Percentiles rank a stretch among this genome's conserved stretches.
phyloP scores from a whole-genome alignment of 2,888 invertebrate genomes.

The Ecdyonurus torrentis region DNA sequence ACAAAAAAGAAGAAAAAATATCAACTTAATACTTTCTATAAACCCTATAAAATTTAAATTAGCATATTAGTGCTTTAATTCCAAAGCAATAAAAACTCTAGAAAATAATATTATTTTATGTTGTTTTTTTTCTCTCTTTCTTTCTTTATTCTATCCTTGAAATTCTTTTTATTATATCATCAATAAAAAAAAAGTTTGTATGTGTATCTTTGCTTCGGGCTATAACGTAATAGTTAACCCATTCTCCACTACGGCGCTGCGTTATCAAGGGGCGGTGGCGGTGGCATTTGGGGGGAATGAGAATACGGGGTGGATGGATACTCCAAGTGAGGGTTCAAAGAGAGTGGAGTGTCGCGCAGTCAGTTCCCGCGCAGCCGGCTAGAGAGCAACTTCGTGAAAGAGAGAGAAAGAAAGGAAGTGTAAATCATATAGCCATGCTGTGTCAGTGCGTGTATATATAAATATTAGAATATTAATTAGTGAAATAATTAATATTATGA shows the following conservation, averaged over 20 bases:
- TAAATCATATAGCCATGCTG: too few relatives aligned
- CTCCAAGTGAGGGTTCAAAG: neutral
- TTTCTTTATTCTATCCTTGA: neutral
- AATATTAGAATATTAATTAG: too few relatives aligned
- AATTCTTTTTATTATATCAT: neutral
- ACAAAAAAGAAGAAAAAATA: too few relatives aligned
- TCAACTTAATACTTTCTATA: too few relatives aligned
- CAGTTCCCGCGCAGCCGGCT: neutral
- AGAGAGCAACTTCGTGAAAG: neutral
- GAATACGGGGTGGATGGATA: neutral
- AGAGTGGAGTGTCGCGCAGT: too few relatives aligned
- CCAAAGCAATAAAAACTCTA: neutral
- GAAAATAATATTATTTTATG: neutral
- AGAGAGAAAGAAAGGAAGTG: too few relatives aligned
- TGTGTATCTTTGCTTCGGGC: neutral
- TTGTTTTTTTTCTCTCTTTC: neutral
- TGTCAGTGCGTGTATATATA: too few relatives aligned
- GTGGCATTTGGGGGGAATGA: neutral
- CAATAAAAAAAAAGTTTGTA: neutral
- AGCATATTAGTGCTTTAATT: neutral
- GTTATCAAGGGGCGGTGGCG: too few relatives aligned
- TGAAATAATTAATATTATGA: neutral
- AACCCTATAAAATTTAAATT: too few relatives aligned
- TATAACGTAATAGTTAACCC: too few relatives aligned
- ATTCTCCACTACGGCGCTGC: too few relatives aligned